A percentile compares a stretch with the other conserved stretches of the same genome.
These are phyloP conservation scores for Ridgeia piscesae DNA, from an alignment of 1,140 invertebrate species.

Conservation along the genomic window DNA sequence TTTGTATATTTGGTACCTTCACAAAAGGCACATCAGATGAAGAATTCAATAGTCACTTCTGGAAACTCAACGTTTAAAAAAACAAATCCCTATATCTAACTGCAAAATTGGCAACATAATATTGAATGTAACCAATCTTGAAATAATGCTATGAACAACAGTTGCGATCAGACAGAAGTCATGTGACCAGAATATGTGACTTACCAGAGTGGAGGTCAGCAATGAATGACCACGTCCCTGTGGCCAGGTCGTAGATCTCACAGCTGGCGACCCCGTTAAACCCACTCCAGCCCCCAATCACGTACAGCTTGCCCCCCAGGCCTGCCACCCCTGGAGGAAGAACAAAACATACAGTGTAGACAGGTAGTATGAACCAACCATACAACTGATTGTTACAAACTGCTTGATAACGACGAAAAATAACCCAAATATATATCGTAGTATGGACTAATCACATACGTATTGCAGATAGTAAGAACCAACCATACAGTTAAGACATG, in stretches of 20 bases:
- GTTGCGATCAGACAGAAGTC: neutral
- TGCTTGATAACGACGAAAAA: no score
- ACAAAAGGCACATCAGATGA: no score
- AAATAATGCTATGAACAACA: neutral
- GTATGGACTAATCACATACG: neutral
- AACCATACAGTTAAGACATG: neutral
- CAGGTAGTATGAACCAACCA: neutral
- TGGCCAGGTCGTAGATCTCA: slow-evolving; percentile 70
- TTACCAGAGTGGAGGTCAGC: slow-evolving; percentile 68
- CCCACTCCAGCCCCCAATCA: slow-evolving; percentile 80
- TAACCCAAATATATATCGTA: neutral
- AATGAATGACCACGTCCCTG: slow-evolving; percentile 68
- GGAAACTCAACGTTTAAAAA: no score
- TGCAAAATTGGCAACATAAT: no score
- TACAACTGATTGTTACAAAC: neutral
- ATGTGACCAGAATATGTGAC: slow-evolving; percentile 20
- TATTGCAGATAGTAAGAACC: neutral
- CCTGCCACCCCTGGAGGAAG: slow-evolving; percentile 67
- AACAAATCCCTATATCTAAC: no score
- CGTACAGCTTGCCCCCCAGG: slow-evolving; percentile 71
- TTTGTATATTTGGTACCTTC: no score
- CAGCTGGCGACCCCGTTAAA: slow-evolving; percentile 70
- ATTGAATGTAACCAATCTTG: no score
- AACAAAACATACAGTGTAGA: neutral
- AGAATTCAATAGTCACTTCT: no score